Conservation (phyloP, 2,113 vertebrate genomes). For the Herpetotheres cachinnans region DNA sequence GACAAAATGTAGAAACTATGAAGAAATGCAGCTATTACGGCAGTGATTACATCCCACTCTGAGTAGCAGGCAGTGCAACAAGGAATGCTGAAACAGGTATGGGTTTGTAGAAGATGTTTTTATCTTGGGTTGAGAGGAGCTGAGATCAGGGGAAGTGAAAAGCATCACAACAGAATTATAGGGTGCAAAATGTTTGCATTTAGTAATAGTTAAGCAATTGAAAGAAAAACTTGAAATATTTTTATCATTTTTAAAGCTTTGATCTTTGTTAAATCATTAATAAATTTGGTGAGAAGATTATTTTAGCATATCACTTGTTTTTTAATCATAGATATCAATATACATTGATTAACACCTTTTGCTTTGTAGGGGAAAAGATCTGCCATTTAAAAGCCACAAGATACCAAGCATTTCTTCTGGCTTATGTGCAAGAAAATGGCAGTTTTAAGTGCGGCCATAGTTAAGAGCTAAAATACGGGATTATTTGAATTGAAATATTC, state of each 20-base stretch:
- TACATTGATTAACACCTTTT: not conserved
- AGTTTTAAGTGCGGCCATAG: not conserved
- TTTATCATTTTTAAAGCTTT: not conserved
- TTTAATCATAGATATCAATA: not conserved
- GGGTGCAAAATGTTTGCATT: not conserved
- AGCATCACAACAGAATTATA: not conserved
- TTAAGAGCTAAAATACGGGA: not conserved
- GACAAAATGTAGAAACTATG: not conserved
- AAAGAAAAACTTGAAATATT: not conserved
- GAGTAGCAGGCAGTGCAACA: not conserved
- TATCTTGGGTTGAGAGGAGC: not conserved
- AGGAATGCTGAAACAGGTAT: not conserved
- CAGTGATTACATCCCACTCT: not conserved
- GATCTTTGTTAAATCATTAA: not conserved
- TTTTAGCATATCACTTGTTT: not conserved
- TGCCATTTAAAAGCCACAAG: not conserved
- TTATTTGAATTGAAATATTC: not conserved
- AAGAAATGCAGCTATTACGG: not conserved
- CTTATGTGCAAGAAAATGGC: not conserved
- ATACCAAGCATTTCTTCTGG: not conserved
- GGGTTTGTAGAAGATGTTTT: not conserved
- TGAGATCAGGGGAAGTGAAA: not conserved
- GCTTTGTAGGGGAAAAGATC: not conserved
- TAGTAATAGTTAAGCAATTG: not conserved
- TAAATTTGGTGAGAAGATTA: not conserved